These are phyloP conservation scores for Odontamblyopus lacepedii DNA, from an alignment of 2,797 vertebrate species.

Conservation along the genomic window DNA sequence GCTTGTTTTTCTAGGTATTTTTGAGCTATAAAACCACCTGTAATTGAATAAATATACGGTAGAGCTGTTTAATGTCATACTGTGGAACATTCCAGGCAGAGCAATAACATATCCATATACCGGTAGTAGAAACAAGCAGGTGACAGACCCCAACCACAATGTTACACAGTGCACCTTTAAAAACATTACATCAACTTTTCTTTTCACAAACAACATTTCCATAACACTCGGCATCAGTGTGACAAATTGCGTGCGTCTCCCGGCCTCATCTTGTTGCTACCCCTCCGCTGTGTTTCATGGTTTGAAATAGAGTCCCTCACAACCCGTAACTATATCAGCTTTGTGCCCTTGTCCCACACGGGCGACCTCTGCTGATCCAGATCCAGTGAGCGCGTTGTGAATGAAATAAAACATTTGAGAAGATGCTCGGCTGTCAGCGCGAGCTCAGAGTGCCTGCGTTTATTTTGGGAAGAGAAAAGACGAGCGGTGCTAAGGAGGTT, in stretches of 20 bases:
- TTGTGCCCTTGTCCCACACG: constrained; percentile 43
- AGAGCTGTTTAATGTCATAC: too few relatives aligned
- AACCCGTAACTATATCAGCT: constrained; percentile 57
- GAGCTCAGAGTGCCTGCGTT: constrained; percentile 46
- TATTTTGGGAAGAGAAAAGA: constrained; percentile 55
- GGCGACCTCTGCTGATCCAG: constrained; percentile 60
- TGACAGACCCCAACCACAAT: too few relatives aligned
- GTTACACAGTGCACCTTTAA: background rate
- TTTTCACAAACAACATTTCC: background rate
- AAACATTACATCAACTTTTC: background rate
- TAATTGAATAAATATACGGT: too few relatives aligned
- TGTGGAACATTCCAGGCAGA: too few relatives aligned
- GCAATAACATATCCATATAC: too few relatives aligned
- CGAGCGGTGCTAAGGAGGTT: constrained; percentile 36
- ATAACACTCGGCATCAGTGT: background rate
- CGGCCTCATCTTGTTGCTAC: background rate
- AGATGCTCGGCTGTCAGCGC: constrained; percentile 43
- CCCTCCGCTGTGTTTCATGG: constrained; percentile 17
- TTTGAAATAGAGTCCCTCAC: constrained; percentile 45
- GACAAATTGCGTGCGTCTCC: background rate
- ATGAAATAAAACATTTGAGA: constrained; percentile 38
- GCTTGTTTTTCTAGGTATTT: too few relatives aligned
- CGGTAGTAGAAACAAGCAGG: too few relatives aligned
- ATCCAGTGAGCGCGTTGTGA: constrained; percentile 13
- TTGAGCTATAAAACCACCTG: too few relatives aligned